These are phyloP conservation scores for Otis tarda DNA, from an alignment of 2,113 vertebrate species.

Conservation along the genomic window DNA sequence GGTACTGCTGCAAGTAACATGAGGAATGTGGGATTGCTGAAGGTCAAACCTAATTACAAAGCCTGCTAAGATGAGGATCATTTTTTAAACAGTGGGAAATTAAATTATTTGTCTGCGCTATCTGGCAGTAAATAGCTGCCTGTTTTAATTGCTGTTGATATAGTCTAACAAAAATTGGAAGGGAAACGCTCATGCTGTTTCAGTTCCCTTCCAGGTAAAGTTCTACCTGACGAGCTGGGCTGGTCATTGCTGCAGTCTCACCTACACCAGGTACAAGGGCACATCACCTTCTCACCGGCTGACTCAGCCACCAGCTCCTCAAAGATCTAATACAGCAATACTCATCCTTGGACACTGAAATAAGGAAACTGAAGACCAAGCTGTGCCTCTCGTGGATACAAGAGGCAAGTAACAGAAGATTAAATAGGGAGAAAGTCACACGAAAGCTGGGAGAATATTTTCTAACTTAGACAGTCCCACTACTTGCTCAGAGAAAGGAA, in stretches of 20 bases:
- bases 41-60: conserved; percentile 57
- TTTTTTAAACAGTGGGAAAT: conserved; percentile 28
- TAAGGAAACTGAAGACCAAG: not conserved
- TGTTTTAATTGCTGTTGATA: conserved; percentile 48
- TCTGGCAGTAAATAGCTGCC: conserved; percentile 49
- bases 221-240: not conserved
- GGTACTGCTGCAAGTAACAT: not conserved
- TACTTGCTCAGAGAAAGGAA: too few species aligned
- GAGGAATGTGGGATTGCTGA: not conserved
- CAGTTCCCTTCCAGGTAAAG: not conserved
- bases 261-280: not conserved
- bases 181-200: not conserved
- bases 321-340: not conserved
- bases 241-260: not conserved
- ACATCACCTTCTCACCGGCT: not conserved
- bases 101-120: conserved; percentile 8
- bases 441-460: accelerated
- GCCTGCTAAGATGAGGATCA: not conserved
- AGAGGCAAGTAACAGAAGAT: not conserved
- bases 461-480: not conserved
- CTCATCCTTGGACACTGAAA: accelerated
- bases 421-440: not conserved
- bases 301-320: not conserved
- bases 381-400: not conserved
- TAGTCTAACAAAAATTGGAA: conserved; percentile 1